Percentiles rank a stretch among this genome's conserved stretches.
phyloP scores from a whole-genome alignment of 2,113 vertebrate genomes.

The Rhabdomys dilectus region DNA sequence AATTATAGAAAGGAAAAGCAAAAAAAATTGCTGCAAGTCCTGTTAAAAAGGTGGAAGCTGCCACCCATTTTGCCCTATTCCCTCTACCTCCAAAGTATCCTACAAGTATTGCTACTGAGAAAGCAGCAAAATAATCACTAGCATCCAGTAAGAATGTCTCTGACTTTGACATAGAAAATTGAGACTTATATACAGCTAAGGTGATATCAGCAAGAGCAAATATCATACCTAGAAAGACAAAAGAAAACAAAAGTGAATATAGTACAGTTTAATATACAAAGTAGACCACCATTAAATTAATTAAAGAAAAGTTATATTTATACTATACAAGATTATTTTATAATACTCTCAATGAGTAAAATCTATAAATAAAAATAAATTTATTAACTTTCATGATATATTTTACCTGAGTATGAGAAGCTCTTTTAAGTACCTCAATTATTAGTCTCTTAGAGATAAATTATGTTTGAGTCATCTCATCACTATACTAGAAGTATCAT shows the following conservation, averaged over 20 bases:
- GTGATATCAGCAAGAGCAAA: conserved; percentile 86
- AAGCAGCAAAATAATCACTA: conserved; percentile 87
- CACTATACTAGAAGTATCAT: not conserved
- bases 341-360: conserved; percentile 29
- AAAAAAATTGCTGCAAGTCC: conserved; percentile 85
- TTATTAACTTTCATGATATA: not conserved
- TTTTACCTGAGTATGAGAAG: not conserved
- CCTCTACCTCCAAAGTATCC: conserved; percentile 86
- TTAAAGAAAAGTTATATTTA: conserved; percentile 23
- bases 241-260: conserved; percentile 33
- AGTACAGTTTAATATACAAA: conserved; percentile 36
- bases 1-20: conserved; percentile 82
- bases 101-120: conserved; percentile 83
- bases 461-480: not conserved
- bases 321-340: not conserved
- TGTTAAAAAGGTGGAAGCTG: conserved; percentile 85
- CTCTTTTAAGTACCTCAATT: conserved; percentile 16
- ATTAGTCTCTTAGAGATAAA: conserved; percentile 24
- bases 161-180: conserved; percentile 74
- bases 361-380: not conserved
- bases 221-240: conserved; percentile 83
- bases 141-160: conserved; percentile 77
- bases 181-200: conserved; percentile 53
- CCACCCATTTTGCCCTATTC: conserved; percentile 87
- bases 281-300: not conserved